Evolutionary conservation across 2,888 invertebrate genomes (phyloP).

Genomic region (Scaptomyza flava): DNA sequence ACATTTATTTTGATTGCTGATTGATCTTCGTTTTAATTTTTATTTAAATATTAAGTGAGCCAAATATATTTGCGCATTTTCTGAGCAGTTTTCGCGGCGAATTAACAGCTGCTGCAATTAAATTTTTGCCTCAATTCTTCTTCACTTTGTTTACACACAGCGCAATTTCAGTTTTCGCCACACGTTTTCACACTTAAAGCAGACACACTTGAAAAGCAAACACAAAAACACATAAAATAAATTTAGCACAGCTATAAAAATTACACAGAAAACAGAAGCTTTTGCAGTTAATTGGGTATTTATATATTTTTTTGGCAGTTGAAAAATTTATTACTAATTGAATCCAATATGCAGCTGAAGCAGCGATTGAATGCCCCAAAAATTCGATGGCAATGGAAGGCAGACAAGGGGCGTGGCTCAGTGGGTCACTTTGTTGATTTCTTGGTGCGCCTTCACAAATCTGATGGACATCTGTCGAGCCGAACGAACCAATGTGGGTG

Average conservation of each 20-base stretch:
- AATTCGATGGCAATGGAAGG: constrained; percentile 3
- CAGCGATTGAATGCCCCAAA: constrained; percentile 17
- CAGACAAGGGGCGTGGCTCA: background rate
- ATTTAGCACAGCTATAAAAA: constrained; percentile 40
- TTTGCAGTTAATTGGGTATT: constrained; percentile 15
- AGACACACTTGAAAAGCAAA: constrained; percentile 17
- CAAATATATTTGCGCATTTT: too few species aligned
- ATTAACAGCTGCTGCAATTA: constrained; percentile 25
- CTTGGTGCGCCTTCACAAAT: constrained; percentile 28
- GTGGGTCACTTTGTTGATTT: constrained; percentile 38
- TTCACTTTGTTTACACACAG: background rate
- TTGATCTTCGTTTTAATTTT: background rate
- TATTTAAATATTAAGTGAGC: too few species aligned
- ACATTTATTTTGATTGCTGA: background rate
- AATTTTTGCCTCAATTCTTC: constrained; percentile 1
- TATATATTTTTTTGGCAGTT: background rate
- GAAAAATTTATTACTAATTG: constrained; percentile 30
- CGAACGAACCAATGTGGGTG: constrained; percentile 71
- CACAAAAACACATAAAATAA: constrained; percentile 40
- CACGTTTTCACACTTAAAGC: constrained; percentile 16
- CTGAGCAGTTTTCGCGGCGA: constrained; percentile 36
- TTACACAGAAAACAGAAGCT: constrained; percentile 11
- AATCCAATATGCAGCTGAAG: constrained; percentile 16
- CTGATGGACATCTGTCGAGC: constrained; percentile 33
- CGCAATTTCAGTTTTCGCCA: constrained; percentile 15